Conservation (phyloP, 2,888 invertebrate genomes). For the Drosophila sordidapex region DNA sequence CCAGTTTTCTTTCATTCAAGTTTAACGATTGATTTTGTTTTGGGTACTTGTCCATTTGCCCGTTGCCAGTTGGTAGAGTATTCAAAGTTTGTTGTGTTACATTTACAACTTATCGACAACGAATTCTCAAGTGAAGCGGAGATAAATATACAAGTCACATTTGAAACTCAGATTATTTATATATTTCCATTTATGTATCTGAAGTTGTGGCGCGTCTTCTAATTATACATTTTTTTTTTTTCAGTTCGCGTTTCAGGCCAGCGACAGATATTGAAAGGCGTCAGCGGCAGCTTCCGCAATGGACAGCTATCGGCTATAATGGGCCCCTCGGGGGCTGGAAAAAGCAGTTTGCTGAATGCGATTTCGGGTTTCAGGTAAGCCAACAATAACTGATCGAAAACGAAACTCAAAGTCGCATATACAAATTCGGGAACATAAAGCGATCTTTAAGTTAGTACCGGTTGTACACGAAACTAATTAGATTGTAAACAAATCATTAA, state of each 20-base stretch:
- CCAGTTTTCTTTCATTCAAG: background rate
- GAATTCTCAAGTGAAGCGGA: background rate
- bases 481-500: background rate
- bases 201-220: background rate
- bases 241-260: slow-evolving; percentile 86
- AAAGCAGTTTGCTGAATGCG: slow-evolving; percentile 91
- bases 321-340: slow-evolving; percentile 90
- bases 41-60: background rate
- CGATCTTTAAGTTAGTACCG: slow-evolving; percentile 39
- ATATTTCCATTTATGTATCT: background rate
- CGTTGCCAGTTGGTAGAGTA: background rate
- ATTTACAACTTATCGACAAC: background rate
- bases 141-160: background rate
- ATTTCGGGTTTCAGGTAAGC: slow-evolving; percentile 90
- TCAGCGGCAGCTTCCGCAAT: slow-evolving; percentile 88
- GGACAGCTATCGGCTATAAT: slow-evolving; percentile 89
- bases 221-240: slow-evolving; percentile 9
- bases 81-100: slow-evolving; percentile 3
- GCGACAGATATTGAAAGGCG: slow-evolving; percentile 87
- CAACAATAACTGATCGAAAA: slow-evolving; percentile 5
- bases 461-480: slow-evolving; percentile 18
- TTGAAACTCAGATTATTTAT: slow-evolving; percentile 1
- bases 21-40: background rate
- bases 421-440: slow-evolving; percentile 12
- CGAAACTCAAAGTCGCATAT: slow-evolving; percentile 7